Percentiles rank a stretch among this genome's conserved stretches.
Evolutionary conservation across 2,797 vertebrate genomes (phyloP).

Genomic region (Manis javanica): DNA sequence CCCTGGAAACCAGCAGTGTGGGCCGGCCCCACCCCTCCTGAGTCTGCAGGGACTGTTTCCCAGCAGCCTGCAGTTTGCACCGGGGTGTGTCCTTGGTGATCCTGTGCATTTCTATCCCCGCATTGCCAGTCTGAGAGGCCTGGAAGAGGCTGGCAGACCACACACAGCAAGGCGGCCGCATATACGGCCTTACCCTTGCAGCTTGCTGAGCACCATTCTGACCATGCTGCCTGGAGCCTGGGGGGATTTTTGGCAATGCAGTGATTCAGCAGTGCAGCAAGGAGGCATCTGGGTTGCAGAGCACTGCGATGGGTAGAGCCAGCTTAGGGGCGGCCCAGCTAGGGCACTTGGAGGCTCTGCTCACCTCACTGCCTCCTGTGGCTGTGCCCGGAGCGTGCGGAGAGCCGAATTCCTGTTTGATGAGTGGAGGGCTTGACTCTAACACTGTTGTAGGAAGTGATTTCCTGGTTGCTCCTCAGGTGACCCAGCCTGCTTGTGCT

Average conservation of each 20-base stretch:
- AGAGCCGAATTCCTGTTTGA: accelerated
- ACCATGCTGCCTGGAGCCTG: background rate
- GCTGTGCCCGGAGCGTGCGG: accelerated
- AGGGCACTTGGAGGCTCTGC: background rate
- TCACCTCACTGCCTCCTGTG: background rate
- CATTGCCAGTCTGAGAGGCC: background rate
- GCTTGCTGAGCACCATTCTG: background rate
- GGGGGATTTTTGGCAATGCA: accelerated
- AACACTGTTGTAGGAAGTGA: accelerated
- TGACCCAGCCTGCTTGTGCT: background rate
- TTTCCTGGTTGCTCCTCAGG: background rate
- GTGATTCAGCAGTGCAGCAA: no score
- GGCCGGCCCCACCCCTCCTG: background rate
- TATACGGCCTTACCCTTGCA: accelerated
- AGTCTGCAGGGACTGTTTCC: background rate
- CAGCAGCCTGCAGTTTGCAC: background rate
- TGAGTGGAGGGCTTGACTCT: accelerated
- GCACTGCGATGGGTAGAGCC: background rate
- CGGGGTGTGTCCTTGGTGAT: accelerated
- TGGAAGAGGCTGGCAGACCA: background rate
- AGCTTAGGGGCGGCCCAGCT: background rate
- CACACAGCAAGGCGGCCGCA: accelerated
- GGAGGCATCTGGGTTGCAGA: background rate
- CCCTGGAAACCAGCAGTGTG: background rate
- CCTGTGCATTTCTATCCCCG: background rate